Conservation (phyloP, 2,888 invertebrate species). For the Pachymerium ferrugineum region DNA sequence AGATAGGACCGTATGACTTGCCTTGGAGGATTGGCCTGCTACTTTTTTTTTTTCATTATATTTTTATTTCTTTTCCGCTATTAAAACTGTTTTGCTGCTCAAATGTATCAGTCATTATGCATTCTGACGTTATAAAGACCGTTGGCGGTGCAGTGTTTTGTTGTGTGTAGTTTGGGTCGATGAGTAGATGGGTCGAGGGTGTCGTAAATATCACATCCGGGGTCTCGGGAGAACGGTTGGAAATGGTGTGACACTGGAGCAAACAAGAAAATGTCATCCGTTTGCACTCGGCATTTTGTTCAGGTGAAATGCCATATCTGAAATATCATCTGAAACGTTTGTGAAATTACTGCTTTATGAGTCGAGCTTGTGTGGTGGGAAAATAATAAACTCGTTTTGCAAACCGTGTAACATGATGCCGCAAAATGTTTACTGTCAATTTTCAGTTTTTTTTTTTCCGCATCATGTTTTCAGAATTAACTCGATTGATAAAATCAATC, state of each 20-base stretch:
- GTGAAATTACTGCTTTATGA: slow-evolving; percentile 17
- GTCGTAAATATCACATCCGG: slow-evolving; percentile 23
- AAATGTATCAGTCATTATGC: background rate
- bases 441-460: too few relatives aligned
- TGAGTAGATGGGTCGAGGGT: slow-evolving; percentile 6
- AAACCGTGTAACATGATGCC: background rate
- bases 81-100: too few relatives aligned
- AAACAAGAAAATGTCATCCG: slow-evolving; percentile 24
- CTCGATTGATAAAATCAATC: too few relatives aligned
- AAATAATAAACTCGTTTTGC: slow-evolving; percentile 3
- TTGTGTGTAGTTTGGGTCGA: slow-evolving; percentile 4
- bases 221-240: slow-evolving; percentile 1
- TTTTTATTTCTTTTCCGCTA: too few relatives aligned
- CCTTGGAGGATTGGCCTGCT: too few relatives aligned
- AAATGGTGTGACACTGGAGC: slow-evolving; percentile 5
- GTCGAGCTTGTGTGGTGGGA: background rate
- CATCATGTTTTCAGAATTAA: too few relatives aligned
- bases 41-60: too few relatives aligned
- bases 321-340: slow-evolving; percentile 22
- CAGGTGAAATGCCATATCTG: slow-evolving; percentile 25
- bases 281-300: slow-evolving; percentile 22
- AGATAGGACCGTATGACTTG: too few relatives aligned
- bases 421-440: slow-evolving; percentile 5
- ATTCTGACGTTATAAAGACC: background rate
- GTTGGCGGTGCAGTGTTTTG: background rate